These are phyloP conservation scores for Himalopsyche tibetana DNA, from an alignment of 2,888 invertebrate genomes.

Conservation along the genomic window DNA sequence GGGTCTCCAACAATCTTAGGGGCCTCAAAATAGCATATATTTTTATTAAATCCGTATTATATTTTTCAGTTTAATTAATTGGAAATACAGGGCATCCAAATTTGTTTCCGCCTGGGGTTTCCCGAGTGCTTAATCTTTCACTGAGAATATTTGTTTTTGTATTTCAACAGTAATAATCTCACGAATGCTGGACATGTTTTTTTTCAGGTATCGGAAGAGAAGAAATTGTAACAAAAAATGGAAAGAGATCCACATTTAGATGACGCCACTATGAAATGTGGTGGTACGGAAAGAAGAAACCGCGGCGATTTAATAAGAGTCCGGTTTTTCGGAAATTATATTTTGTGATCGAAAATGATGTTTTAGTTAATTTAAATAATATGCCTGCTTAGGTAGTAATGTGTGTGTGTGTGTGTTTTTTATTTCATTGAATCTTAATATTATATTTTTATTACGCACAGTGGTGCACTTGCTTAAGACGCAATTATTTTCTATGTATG, in stretches of 20 bases:
- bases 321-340: slow-evolving; percentile 22
- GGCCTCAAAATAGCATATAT: too few relatives aligned
- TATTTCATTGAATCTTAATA: not conserved
- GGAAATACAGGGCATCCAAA: too few relatives aligned
- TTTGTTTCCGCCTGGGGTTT: too few relatives aligned
- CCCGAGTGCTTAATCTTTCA: too few relatives aligned
- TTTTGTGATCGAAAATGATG: slow-evolving; percentile 38
- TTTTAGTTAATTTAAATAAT: slow-evolving; percentile 3
- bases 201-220: slow-evolving; percentile 29
- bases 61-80: too few relatives aligned
- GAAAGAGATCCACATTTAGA: not conserved
- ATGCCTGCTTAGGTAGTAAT: slow-evolving; percentile 40
- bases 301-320: not conserved
- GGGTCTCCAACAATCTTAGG: too few relatives aligned
- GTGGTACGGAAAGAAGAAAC: slow-evolving; percentile 7
- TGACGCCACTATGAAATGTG: not conserved
- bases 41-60: too few relatives aligned
- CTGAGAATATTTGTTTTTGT: too few relatives aligned
- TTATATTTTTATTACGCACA: slow-evolving; percentile 19
- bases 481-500: not conserved
- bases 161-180: not conserved
- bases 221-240: slow-evolving; percentile 34
- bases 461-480: slow-evolving; percentile 5
- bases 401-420: slow-evolving; percentile 25
- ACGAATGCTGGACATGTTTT: not conserved